Base-by-base conservation (phyloP, 2,888 invertebrate genomes). In the Eurois occulta region DNA sequence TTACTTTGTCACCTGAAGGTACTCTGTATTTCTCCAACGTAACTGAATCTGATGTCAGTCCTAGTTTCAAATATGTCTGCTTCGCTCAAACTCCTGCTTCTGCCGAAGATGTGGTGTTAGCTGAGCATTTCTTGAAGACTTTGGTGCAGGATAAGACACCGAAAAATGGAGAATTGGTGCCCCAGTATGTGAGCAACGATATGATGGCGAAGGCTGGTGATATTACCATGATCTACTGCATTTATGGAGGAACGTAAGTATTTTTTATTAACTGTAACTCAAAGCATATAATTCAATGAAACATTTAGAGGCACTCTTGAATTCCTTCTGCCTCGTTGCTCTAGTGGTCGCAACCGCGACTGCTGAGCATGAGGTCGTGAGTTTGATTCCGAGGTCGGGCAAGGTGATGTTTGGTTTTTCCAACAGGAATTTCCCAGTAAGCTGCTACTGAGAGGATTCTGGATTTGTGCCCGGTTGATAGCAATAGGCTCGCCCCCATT, bases 211-310 rank as follows among this genome's bases (percentile, higher is more conserved):
- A 91, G 55, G 92, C 90, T 38, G 95, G 94, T 0, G 91, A 93
- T 8, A 86, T 90, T 0, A 93, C 93, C 0, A 92, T 90, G 89
- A 89, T 96, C 24, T 96, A 94, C 90, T 96, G 96, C 85, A 95
- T 96, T 60, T 96, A 94, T 73, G 95, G 95, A 66, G 95, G 96
- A 80, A 94, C 92, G 96, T 96, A 72, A 95, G 95, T 94, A 46
- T 32, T 72, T 69, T 24, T 60, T 32, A 1, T 0, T 21, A 8
- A n/a, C 32, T 65, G 8, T 11, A 24, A 64, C 2, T 32, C 32
- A 1, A 10, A 28, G 28, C 2, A 6, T n/a, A 28, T 58, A 58
- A 28, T 58, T 58, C 16, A 28, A 28, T 58, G 16, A 58, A n/a
- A n/a, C 16, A 28, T 58, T 58, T 58, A 28, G 58, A n/a, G 28